Conservation (phyloP, 2,113 vertebrate species). For the Brachypteracias leptosomus region DNA sequence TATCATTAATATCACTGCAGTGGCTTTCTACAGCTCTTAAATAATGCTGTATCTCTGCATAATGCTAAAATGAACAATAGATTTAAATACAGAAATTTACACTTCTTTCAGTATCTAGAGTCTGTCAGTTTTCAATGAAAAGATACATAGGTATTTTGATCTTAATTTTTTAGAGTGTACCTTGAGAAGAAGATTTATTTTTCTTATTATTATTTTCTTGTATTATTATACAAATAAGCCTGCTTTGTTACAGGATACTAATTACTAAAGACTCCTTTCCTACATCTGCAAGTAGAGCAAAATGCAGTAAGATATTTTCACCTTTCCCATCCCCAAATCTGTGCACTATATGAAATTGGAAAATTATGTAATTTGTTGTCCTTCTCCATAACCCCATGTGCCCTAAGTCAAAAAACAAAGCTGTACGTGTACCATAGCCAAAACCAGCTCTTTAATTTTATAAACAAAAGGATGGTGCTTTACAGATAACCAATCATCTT, state of each 20-base stretch:
- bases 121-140: neutral
- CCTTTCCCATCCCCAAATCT: neutral
- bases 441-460: neutral
- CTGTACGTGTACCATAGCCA: neutral
- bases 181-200: neutral
- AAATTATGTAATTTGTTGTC: neutral
- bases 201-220: neutral
- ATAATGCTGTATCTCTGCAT: neutral
- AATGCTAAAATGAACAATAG: neutral
- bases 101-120: neutral
- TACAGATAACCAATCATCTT: neutral
- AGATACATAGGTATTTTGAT: neutral
- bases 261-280: neutral
- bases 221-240: neutral
- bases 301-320: neutral
- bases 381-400: neutral
- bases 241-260: neutral
- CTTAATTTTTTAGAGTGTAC: neutral
- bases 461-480: neutral
- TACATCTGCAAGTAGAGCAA: neutral
- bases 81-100: neutral
- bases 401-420: neutral
- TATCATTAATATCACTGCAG: neutral
- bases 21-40: neutral
- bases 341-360: neutral